Percentiles rank a stretch among this genome's conserved stretches.
Conservation (phyloP, 2,113 vertebrate species). For the Hippocampus comes region DNA sequence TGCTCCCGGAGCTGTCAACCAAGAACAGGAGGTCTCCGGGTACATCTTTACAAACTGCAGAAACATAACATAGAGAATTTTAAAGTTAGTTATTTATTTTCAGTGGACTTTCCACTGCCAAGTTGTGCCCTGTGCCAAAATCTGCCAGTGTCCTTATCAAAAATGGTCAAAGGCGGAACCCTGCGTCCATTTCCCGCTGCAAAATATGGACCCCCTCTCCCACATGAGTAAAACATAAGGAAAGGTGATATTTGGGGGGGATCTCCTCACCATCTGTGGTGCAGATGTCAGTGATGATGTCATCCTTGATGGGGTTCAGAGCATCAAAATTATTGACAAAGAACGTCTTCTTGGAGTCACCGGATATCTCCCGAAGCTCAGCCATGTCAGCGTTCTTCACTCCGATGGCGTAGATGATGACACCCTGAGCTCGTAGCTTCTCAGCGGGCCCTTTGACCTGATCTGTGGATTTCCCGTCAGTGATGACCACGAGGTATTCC, state of each 20-base stretch:
- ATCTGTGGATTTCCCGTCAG: constrained; percentile 76
- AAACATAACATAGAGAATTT: constrained; percentile 6
- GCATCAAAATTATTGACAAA: constrained; percentile 79
- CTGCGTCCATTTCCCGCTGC: neutral
- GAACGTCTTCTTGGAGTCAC: constrained; percentile 64
- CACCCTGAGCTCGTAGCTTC: constrained; percentile 52
- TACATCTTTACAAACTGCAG: constrained; percentile 73
- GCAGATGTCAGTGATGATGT: constrained; percentile 78
- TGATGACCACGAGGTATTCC: constrained; percentile 78
- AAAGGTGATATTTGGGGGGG: neutral
- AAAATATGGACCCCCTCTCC: too few species aligned
- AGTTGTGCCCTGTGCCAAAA: neutral
- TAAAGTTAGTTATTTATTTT: neutral
- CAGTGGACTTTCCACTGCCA: neutral
- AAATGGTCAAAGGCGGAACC: neutral
- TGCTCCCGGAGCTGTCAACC: constrained; percentile 81
- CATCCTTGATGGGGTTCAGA: constrained; percentile 71
- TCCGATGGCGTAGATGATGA: constrained; percentile 78
- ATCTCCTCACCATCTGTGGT: constrained; percentile 72
- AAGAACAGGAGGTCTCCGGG: constrained; percentile 80
- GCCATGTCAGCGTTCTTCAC: constrained; percentile 58
- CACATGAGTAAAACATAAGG: neutral
- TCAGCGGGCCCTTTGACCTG: constrained; percentile 66
- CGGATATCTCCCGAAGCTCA: constrained; percentile 73
- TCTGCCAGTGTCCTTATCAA: too few species aligned